Evolutionary conservation across 2,113 vertebrate genomes (phyloP), one percentile per base, ranked within the genome.

Genomic region (Excalfactoria chinensis): DNA sequence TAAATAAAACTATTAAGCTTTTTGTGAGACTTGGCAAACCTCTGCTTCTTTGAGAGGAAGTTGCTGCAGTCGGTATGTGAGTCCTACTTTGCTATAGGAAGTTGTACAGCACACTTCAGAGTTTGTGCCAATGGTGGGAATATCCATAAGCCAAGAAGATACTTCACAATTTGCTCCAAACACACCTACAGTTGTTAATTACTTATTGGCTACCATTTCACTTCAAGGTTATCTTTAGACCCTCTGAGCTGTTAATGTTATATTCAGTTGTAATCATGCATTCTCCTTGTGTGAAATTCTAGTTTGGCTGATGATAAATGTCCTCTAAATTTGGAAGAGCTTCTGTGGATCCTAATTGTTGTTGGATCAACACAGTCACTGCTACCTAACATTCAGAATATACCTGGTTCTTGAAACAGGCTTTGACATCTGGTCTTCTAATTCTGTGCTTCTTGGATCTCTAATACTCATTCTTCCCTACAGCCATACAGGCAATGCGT

Each of bases 11-110:
- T n/a, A 20, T 73, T 9, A 41, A 72, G 72, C 43, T 58, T 26
- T 6, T 70, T 90, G 55, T 89, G 68, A 48, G 48, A 43, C 84
- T 60, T 84, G 84, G 69, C 63, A 88, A 59, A 83, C 37, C 66
- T 82, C 55, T 86, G 30, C 30, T 82, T 22, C 48, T 35, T 72
- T 40, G 56, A 43, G 62, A 49, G 49, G 55, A 86, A 86, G 14
- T 30, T 34, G 55, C 30, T 16, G 18, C 46, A 17, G 48, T 46
- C 49, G 19, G n/a, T 7, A 1, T 37, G 19, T 23, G 26, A 78
- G 25, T 41, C 22, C 60, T 46, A n/a, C n/a, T 77, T 69, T 46
- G 56, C 28, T 71, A 0, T 16, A 25, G 19, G 32, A 12, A 26
- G 48, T 35, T 70, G 49, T 46, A 20, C 10, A 30, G 34, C 49